Percentiles rank a stretch among this genome's conserved stretches.
Conservation (phyloP, 2,113 vertebrate species). For the Dermatemys mawii region DNA sequence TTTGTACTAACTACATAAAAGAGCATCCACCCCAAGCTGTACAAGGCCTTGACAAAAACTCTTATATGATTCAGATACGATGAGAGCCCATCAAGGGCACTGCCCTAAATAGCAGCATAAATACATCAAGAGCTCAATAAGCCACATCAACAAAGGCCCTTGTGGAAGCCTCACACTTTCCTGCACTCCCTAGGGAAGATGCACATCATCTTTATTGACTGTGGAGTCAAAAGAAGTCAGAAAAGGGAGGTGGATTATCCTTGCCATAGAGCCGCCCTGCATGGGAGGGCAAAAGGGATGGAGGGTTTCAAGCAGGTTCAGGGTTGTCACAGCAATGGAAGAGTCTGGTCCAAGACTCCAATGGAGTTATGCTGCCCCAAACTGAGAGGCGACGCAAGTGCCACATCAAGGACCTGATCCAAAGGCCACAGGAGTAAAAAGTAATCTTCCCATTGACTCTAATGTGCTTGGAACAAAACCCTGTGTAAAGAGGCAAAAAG, state of each 20-base stretch:
- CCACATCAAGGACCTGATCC: fast-evolving
- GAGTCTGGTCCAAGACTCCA: background rate
- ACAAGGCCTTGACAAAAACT: background rate
- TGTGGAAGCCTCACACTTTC: background rate
- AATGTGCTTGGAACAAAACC: background rate
- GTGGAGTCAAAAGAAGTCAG: background rate
- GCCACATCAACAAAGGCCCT: too few relatives aligned
- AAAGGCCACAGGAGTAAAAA: background rate
- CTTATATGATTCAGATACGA: background rate
- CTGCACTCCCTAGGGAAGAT: too few relatives aligned
- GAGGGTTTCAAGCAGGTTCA: background rate
- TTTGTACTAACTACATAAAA: background rate
- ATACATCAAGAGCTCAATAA: background rate
- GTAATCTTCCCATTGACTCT: background rate
- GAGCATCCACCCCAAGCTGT: background rate
- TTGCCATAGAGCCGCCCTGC: background rate
- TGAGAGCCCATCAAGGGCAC: too few relatives aligned
- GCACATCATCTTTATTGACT: background rate
- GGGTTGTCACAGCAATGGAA: background rate
- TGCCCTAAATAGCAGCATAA: background rate
- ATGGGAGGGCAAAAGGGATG: background rate
- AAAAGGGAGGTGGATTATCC: background rate
- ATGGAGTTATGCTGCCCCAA: background rate
- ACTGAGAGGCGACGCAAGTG: background rate
- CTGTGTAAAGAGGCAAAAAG: background rate